Percentiles rank a stretch among this genome's conserved stretches.
Conservation (phyloP, 2,113 vertebrate genomes). For the Gadus macrocephalus region DNA sequence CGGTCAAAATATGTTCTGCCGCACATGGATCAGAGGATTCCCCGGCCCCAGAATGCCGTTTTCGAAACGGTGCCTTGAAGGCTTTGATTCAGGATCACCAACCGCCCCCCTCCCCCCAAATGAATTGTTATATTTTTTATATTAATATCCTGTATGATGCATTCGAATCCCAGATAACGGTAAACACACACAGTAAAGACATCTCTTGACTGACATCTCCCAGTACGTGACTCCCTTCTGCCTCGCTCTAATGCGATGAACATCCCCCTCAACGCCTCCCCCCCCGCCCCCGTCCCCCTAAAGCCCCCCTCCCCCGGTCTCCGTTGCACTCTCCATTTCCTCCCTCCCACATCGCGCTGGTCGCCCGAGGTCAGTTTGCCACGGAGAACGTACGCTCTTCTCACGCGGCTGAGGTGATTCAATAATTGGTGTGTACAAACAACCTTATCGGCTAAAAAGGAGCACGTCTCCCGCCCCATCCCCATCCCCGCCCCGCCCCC, state of each 20-base stretch:
- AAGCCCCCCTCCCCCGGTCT: background rate
- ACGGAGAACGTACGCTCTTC: constrained; percentile 68
- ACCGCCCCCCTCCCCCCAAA: constrained; percentile 57
- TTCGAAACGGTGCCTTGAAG: background rate
- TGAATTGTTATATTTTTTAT: constrained; percentile 11
- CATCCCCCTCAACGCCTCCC: constrained; percentile 7
- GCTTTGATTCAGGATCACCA: constrained; percentile 63
- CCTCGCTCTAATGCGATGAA: background rate
- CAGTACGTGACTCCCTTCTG: background rate
- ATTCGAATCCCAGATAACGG: constrained; percentile 21
- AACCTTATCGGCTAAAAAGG: constrained; percentile 50
- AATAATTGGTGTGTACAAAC: constrained; percentile 68
- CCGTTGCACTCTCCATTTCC: constrained; percentile 53
- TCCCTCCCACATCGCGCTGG: constrained; percentile 46
- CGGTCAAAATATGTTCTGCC: no score
- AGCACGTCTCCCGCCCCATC: constrained; percentile 51
- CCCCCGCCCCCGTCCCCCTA: constrained; percentile 7
- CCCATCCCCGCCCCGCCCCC: constrained; percentile 12
- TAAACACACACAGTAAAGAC: no score
- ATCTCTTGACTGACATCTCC: background rate
- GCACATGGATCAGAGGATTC: background rate
- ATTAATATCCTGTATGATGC: background rate
- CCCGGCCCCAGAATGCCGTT: background rate
- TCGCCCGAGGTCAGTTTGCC: constrained; percentile 66
- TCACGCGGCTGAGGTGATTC: constrained; percentile 63